phyloP scores from a whole-genome alignment of 2,888 invertebrate species.

The Oasisia sp. region DNA sequence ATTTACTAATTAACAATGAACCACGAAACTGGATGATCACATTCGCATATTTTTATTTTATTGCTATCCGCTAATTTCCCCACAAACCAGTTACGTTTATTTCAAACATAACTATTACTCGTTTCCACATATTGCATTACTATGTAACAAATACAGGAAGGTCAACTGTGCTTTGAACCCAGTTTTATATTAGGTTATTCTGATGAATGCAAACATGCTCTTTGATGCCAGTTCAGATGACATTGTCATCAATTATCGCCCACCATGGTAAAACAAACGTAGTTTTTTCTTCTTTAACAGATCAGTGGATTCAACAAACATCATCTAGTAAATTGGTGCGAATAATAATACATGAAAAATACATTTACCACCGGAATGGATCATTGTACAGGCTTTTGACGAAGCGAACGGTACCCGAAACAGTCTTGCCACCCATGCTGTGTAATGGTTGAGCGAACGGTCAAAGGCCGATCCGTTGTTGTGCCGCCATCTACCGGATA shows the following conservation, averaged over 20 bases:
- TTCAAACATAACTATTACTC: too few relatives aligned
- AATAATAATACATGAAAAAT: not conserved
- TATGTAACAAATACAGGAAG: too few relatives aligned
- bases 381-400: slow-evolving; percentile 35
- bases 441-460: not conserved
- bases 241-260: not conserved
- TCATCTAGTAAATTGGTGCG: not conserved
- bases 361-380: slow-evolving; percentile 34
- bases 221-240: not conserved
- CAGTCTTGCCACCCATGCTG: not conserved
- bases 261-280: not conserved
- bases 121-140: too few relatives aligned
- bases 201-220: not conserved
- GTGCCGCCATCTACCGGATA: not conserved
- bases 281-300: not conserved
- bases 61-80: too few relatives aligned
- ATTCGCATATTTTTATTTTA: too few relatives aligned
- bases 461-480: not conserved
- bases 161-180: too few relatives aligned
- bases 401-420: slow-evolving; percentile 28
- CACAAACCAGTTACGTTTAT: too few relatives aligned
- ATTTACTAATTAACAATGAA: too few relatives aligned
- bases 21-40: too few relatives aligned
- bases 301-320: not conserved
- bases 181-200: too few relatives aligned